Conservation (phyloP, 2,113 vertebrate genomes). For the Petaurus breviceps region DNA sequence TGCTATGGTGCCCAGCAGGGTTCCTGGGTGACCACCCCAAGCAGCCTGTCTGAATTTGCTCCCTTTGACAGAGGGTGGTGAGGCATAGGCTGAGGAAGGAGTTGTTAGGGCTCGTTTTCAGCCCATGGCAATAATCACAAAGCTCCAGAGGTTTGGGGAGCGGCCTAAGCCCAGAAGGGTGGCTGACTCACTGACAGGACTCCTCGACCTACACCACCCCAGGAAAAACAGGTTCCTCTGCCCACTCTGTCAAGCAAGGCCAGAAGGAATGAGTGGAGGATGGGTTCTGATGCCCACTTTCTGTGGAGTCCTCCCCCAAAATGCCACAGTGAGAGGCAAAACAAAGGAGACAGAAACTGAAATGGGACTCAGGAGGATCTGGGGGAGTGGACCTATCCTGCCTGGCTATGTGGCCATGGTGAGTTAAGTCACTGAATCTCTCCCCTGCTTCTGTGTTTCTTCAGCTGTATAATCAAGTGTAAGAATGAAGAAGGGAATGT, state of each 20-base stretch:
- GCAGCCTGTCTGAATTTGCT: constrained; percentile 59
- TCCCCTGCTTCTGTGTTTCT: background rate
- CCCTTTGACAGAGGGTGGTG: constrained; percentile 47
- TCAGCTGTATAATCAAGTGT: background rate
- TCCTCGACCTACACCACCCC: constrained; percentile 42
- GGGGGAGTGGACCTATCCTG: background rate
- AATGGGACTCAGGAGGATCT: background rate
- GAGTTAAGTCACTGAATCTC: constrained; percentile 24
- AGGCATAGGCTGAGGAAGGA: constrained; percentile 37
- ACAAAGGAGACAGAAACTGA: constrained; percentile 28
- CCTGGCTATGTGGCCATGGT: background rate
- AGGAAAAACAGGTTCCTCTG: constrained; percentile 74
- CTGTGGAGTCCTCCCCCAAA: constrained; percentile 14
- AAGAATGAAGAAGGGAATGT: background rate
- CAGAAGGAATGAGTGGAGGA: constrained; percentile 27
- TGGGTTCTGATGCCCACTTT: constrained; percentile 36
- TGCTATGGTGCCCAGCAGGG: constrained; percentile 33
- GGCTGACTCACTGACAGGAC: constrained; percentile 71
- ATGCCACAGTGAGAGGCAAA: constrained; percentile 1
- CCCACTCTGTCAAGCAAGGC: constrained; percentile 41
- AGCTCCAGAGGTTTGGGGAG: constrained; percentile 59
- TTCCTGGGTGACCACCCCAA: constrained; percentile 54
- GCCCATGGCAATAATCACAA: constrained; percentile 59
- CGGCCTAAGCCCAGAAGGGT: constrained; percentile 50
- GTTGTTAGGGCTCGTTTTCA: constrained; percentile 61